A percentile compares a stretch with the other conserved stretches of the same genome.
Evolutionary conservation across 1,140 invertebrate genomes (phyloP).

Genomic region (Maniola jurtina): DNA sequence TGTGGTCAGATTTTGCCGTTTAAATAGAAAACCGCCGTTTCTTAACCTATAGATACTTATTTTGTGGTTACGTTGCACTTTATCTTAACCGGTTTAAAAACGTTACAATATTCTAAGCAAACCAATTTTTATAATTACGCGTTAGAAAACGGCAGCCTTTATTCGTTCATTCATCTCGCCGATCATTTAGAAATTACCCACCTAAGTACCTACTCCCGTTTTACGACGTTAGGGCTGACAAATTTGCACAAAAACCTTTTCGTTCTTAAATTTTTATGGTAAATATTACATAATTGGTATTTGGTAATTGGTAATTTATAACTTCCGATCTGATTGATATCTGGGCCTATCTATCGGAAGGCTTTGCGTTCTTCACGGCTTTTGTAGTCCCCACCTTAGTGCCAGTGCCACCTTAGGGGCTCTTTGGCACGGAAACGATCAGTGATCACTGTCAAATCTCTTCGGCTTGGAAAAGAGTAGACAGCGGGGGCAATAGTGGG

Average conservation of each 20-base stretch:
- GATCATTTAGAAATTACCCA: constrained; percentile 6
- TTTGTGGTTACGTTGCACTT: constrained; percentile 1
- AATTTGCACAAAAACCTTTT: background rate
- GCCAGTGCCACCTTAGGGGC: too few relatives aligned
- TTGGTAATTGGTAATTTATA: too few relatives aligned
- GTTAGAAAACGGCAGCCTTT: constrained; percentile 9
- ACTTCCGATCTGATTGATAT: too few relatives aligned
- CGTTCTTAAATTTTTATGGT: background rate
- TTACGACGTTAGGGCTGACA: constrained; percentile 1
- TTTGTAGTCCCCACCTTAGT: too few relatives aligned
- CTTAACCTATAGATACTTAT: too few relatives aligned
- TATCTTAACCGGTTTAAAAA: background rate
- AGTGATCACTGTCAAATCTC: too few relatives aligned
- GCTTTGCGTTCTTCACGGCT: too few relatives aligned
- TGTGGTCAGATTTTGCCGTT: background rate
- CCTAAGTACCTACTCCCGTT: constrained; percentile 2
- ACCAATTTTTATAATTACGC: constrained; percentile 5
- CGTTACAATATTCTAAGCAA: constrained; percentile 3
- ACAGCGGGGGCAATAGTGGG: too few relatives aligned
- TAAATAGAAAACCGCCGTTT: background rate
- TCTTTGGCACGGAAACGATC: too few relatives aligned
- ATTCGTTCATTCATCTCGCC: constrained; percentile 6
- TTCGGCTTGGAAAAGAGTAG: too few relatives aligned
- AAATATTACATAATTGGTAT: too few relatives aligned
- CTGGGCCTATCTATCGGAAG: too few relatives aligned